Evolutionary conservation across 2,797 vertebrate species (phyloP).

Genomic region (Gymnodraco acuticeps): DNA sequence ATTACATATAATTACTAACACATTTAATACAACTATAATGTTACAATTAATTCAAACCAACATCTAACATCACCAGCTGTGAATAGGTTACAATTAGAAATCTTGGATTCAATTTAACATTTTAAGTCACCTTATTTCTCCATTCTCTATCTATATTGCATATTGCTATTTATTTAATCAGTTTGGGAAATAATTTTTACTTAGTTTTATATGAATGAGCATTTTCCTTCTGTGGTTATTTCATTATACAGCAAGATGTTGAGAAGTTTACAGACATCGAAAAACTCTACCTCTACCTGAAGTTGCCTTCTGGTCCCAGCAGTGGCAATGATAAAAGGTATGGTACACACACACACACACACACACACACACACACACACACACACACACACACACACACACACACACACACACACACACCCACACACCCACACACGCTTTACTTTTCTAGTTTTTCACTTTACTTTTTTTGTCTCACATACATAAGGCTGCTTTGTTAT

Average conservation of each 20-base stretch:
- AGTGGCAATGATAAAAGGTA: slow-evolving; percentile 98
- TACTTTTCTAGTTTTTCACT: slow-evolving; percentile 26
- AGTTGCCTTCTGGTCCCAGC: slow-evolving; percentile 99
- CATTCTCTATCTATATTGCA: neutral
- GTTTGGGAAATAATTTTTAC: neutral
- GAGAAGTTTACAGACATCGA: slow-evolving; percentile 99
- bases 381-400: no score
- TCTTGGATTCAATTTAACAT: neutral
- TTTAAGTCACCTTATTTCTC: neutral
- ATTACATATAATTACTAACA: no score
- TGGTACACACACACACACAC: slow-evolving; percentile 43
- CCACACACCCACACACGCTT: slow-evolving; percentile 46
- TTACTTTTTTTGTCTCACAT: slow-evolving; percentile 35
- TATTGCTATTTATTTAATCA: neutral
- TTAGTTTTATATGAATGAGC: neutral
- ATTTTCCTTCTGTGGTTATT: slow-evolving; percentile 23
- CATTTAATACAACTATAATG: no score
- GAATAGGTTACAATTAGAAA: neutral
- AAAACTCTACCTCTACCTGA: slow-evolving; percentile 99
- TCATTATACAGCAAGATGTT: slow-evolving; percentile 95
- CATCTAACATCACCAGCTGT: neutral
- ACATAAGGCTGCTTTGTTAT: slow-evolving; percentile 47
- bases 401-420: slow-evolving; percentile 46
- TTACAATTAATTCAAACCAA: no score
- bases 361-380: no score